phyloP scores from a whole-genome alignment of 2,113 vertebrate genomes.

The Myodes glareolus region DNA sequence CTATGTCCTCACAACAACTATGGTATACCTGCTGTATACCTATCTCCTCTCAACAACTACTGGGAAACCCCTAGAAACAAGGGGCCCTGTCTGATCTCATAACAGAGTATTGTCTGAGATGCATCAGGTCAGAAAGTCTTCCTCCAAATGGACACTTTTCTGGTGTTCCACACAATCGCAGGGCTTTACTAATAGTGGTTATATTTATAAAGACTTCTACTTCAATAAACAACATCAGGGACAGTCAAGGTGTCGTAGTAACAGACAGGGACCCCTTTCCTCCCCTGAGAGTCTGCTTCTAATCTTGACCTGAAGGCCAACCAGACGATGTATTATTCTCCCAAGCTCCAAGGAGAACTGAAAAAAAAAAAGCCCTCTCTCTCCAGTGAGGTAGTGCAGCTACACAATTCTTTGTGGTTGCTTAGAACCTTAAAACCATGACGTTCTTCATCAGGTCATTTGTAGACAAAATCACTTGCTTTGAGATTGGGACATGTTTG shows the following conservation, averaged over 20 bases:
- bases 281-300: not conserved
- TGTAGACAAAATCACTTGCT: slow-evolving; percentile 50
- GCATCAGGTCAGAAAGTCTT: not conserved
- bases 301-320: not conserved
- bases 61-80: not conserved
- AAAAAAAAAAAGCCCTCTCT: not conserved
- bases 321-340: not conserved
- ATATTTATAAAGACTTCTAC: not conserved
- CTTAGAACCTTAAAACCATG: not conserved
- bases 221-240: not conserved
- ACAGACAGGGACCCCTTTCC: not conserved
- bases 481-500: slow-evolving; percentile 4
- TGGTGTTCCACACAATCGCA: not conserved
- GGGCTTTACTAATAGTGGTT: not conserved
- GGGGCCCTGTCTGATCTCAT: not conserved
- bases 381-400: not conserved
- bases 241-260: not conserved
- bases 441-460: not conserved
- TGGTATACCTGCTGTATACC: not conserved
- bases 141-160: not conserved
- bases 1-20: not conserved
- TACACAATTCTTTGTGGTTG: not conserved
- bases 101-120: not conserved
- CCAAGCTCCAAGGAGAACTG: not conserved
- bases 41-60: not conserved